Evolutionary conservation across 2,797 vertebrate genomes (phyloP).

Genomic region (Rhinoraja longicauda): DNA sequence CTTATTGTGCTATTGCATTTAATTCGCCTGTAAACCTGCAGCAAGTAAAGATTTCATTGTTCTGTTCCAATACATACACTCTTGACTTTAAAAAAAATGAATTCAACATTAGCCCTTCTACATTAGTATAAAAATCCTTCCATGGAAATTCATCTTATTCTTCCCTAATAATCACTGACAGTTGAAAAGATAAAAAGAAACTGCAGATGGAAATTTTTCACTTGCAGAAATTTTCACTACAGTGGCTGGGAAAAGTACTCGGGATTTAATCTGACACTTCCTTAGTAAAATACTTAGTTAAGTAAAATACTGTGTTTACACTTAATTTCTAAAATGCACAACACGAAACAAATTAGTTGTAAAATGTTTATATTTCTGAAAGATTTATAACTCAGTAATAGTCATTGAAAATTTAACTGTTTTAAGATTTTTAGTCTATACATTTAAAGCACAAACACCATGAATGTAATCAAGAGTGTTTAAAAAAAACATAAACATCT

Average conservation of each 20-base stretch:
- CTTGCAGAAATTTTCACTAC: neutral
- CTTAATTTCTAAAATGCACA: neutral
- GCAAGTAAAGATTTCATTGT: no score
- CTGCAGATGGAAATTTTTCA: neutral
- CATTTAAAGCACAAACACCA: neutral
- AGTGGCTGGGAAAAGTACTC: neutral
- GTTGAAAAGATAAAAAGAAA: neutral
- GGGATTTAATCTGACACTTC: neutral
- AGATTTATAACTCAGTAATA: neutral
- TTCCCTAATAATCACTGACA: neutral
- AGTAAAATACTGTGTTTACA: neutral
- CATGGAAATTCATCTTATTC: neutral
- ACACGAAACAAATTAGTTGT: neutral
- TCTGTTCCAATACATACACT: no score
- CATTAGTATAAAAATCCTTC: neutral
- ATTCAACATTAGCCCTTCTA: neutral
- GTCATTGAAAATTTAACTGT: neutral
- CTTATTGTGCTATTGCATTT: no score
- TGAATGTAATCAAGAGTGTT: neutral
- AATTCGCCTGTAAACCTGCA: no score
- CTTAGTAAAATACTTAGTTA: neutral
- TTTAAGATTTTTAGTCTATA: neutral
- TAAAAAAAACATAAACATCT: neutral
- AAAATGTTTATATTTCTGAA: neutral
- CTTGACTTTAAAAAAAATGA: no score